Conservation (phyloP, 1,140 invertebrate genomes). For the Drosophila santomea region DNA sequence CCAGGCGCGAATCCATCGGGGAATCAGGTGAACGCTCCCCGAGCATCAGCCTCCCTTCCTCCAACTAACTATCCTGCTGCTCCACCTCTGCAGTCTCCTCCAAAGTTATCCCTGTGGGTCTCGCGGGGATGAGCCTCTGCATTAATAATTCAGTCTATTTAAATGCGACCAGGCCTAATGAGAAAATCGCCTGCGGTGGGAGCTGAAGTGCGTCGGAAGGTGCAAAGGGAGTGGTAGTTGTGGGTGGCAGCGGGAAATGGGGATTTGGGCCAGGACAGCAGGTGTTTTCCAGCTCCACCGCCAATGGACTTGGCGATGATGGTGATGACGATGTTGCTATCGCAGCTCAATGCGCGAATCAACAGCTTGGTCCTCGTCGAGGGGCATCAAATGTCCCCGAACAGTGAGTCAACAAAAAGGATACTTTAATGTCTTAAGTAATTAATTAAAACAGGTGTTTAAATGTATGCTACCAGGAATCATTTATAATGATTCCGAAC, state of each 20-base stretch:
- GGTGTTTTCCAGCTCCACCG: conserved; percentile 30
- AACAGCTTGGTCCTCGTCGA: conserved; percentile 29
- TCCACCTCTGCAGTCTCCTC: background rate
- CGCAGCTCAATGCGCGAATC: conserved; percentile 57
- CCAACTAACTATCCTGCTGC: conserved; percentile 23
- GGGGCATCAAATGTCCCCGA: background rate
- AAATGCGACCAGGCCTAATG: conserved; percentile 78
- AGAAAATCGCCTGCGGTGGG: conserved; percentile 79
- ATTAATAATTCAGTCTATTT: conserved; percentile 83
- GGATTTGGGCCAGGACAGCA: conserved; percentile 41
- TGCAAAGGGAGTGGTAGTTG: background rate
- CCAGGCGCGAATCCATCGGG: conserved; percentile 62
- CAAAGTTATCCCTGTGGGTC: conserved; percentile 24
- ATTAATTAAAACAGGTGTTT: too few relatives aligned
- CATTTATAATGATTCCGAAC: too few relatives aligned
- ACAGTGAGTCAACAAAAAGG: conserved; percentile 19
- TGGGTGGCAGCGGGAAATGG: background rate
- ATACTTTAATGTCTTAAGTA: too few relatives aligned
- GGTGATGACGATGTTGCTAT: conserved; percentile 43
- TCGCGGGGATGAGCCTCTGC: conserved; percentile 60
- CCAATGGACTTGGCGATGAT: conserved; percentile 44
- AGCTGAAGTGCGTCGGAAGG: conserved; percentile 34
- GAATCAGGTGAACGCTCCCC: conserved; percentile 15
- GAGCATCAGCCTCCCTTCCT: conserved; percentile 8
- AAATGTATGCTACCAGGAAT: too few relatives aligned